A percentile compares a stretch with the other conserved stretches of the same genome.
These are phyloP conservation scores for Sepiola atlantica DNA, from an alignment of 2,888 invertebrate species.

Conservation along the genomic window DNA sequence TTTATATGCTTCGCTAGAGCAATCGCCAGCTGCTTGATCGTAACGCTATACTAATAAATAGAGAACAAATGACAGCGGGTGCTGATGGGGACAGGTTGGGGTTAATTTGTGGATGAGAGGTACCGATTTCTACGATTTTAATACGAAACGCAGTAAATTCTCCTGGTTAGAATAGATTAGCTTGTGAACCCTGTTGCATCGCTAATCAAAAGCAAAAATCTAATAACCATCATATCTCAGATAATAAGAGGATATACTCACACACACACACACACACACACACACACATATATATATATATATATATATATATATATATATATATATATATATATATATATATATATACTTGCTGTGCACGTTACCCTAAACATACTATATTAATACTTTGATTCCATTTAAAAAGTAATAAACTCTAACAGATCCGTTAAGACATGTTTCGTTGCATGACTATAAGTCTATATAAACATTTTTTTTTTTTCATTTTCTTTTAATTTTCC, in stretches of 20 bases:
- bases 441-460: no score
- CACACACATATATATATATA: background rate
- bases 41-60: background rate
- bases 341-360: no score
- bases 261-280: no score
- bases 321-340: background rate
- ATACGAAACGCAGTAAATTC: background rate
- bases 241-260: background rate
- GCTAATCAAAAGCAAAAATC: background rate
- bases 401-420: no score
- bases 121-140: background rate
- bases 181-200: background rate
- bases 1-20: conserved; percentile 7
- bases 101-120: background rate
- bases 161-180: background rate
- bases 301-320: background rate
- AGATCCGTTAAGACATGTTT: no score
- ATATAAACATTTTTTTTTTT: no score
- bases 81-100: background rate
- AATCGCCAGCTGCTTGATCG: background rate
- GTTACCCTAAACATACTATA: no score
- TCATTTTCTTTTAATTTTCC: no score
- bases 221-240: background rate
- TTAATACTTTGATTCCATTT: no score
- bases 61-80: background rate